Evolutionary conservation across 2,888 invertebrate species (phyloP), one percentile per base, ranked within the genome.

Genomic region (Liodrosophila aerea): DNA sequence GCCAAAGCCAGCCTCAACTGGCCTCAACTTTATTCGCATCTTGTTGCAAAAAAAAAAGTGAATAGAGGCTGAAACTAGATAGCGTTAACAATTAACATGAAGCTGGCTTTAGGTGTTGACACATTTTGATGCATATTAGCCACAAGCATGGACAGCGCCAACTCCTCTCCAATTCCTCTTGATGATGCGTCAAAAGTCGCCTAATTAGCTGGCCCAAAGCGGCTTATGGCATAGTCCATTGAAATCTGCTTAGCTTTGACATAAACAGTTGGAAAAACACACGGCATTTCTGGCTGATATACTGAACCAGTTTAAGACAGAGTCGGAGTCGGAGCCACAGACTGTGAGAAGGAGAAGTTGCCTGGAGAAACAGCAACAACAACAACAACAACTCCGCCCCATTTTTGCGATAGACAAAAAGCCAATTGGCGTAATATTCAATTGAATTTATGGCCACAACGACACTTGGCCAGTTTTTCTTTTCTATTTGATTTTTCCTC

Each of bases 401-500:
- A 62, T 69, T 77, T n/a, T 70, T 59, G 68, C 70, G 81, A 80
- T 83, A 84, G 85, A 85, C 86, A 85, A 85, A 76, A 73, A 76
- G 74, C 81, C 78, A 87, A 82, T 85, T 85, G 76, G 77, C 87
- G 84, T 84, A 87, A 86, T 87, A 87, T 87, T 82, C 85, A 87
- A 86, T 87, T 85, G 86, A 84, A 87, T 86, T 85, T 87, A 86
- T 86, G 84, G 84, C 71, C 73, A 86, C 75, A 81, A 75, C 86
- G 76, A 86, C 81, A 85, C 85, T 85, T 76, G 72, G 75, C 66
- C 66, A 69, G 65, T 60, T 68, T 52, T 61, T 22, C 22, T 22
- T 22, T 22, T 22, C 22, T 22, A 22, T 22, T 22, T 2, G 22
- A 22, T 22, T 22, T 22, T 30, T 8, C 46, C 9, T 37, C 16